Evolutionary conservation across 2,888 invertebrate genomes (phyloP), one percentile per base, ranked within the genome.

Genomic region (Eupithecia abbreviata): DNA sequence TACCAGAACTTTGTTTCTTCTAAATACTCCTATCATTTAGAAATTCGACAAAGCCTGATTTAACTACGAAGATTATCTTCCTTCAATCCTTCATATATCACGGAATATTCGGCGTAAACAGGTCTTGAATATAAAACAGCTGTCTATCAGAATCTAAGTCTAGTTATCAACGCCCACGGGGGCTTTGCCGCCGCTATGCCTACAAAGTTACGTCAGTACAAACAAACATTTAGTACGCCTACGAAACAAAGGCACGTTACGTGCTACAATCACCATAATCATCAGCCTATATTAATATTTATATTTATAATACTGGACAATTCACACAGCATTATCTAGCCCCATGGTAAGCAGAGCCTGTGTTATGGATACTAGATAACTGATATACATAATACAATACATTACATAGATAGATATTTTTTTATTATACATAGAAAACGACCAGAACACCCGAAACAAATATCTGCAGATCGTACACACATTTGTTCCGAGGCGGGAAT

Each of bases 141-240:
- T 58, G 18, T 18, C 3, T 58, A 58, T 18, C 3, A 58, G 9
- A 58, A 58, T 18, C n/a, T 58, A 9, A 58, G 55, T 18, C 55
- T 58, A 58, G 55, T 58, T 58, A 58, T 0, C 18, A 9, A 58
- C 55, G 55, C 55, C 55, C 9, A 58, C 55, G 18, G 30, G 30
- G 30, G n/a, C 55, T 58, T 58, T 18, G 7, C 18, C n/a, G 55
- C n/a, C 18, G 3, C 18, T 18, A 9, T 2, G 18, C 55, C 55
- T 58, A 58, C 55, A n/a, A 58, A 58, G 55, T 58, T 58, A 58
- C 55, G 55, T 58, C 55, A 58, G 55, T 18, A 58, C 55, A 9
- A 58, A 18, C 55, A 9, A 58, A 58, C 3, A 58, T n/a, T 55
- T 55, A 18, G 55, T 58, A 58, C 55, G 55, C n/a, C 55, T 58